Conservation (phyloP, 2,888 invertebrate species). For the Thereva nobilitata region DNA sequence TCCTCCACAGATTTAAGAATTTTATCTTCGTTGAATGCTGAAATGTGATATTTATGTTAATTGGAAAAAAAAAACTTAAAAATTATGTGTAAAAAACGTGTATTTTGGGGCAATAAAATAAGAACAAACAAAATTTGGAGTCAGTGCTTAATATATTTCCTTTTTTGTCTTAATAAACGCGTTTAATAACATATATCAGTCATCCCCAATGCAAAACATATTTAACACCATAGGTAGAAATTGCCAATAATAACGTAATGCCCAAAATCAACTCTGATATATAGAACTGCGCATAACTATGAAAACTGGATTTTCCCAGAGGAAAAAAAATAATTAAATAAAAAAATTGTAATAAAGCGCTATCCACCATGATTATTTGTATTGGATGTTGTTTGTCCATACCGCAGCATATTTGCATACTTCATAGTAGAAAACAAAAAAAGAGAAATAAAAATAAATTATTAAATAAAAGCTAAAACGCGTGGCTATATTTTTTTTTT, state of each 20-base stretch:
- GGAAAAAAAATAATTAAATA: neutral
- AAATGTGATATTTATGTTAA: too few relatives aligned
- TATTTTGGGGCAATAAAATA: neutral
- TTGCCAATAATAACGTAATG: too few relatives aligned
- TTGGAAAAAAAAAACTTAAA: too few relatives aligned
- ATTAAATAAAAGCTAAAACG: slow-evolving; percentile 30
- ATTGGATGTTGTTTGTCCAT: slow-evolving; percentile 14
- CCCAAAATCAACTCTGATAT: too few relatives aligned
- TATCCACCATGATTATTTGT: slow-evolving; percentile 26
- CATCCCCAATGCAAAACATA: slow-evolving; percentile 21
- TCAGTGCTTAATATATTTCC: slow-evolving; percentile 18
- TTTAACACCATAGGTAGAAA: too few relatives aligned
- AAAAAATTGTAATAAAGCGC: slow-evolving; percentile 12
- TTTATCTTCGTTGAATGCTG: too few relatives aligned
- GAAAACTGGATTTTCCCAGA: too few relatives aligned
- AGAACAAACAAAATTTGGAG: neutral
- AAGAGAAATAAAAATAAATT: slow-evolving; percentile 13
- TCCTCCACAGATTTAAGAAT: too few relatives aligned
- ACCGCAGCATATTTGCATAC: slow-evolving; percentile 13
- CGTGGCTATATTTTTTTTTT: slow-evolving; percentile 14
- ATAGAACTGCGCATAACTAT: too few relatives aligned
- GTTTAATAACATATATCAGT: slow-evolving; percentile 22
- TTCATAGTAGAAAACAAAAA: slow-evolving; percentile 9
- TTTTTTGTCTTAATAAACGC: slow-evolving; percentile 28
- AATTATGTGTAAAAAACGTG: neutral